Evolutionary conservation across 2,113 vertebrate genomes (phyloP).

Genomic region (Actenoides lindsayi): DNA sequence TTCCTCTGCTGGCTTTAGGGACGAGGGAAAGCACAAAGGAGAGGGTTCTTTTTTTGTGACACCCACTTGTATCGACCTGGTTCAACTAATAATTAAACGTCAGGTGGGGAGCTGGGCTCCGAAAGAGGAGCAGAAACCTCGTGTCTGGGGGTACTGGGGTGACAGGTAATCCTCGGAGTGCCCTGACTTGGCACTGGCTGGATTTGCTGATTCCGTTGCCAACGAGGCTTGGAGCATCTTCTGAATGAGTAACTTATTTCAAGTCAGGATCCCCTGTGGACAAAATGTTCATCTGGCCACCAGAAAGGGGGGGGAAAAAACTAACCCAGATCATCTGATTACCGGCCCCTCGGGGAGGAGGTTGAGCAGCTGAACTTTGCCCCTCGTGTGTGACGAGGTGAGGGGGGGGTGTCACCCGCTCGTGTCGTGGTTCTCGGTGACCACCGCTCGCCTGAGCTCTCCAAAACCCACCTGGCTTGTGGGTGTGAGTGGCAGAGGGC

Average conservation of each 20-base stretch:
- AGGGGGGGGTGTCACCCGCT: background rate
- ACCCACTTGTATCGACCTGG: rapidly evolving
- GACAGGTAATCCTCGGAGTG: background rate
- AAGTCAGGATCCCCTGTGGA: background rate
- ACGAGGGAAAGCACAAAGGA: background rate
- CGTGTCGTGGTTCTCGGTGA: rapidly evolving
- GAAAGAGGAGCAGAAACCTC: background rate
- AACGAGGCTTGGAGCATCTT: background rate
- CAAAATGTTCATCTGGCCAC: background rate
- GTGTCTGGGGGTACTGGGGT: background rate
- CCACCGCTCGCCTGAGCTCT: background rate
- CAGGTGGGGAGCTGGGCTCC: background rate
- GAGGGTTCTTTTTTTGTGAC: background rate
- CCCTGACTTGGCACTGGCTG: rapidly evolving
- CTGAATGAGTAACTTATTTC: background rate
- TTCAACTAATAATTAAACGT: background rate
- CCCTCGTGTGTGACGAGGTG: rapidly evolving
- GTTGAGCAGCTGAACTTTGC: background rate
- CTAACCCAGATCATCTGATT: too few relatives aligned
- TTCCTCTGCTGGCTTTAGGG: background rate
- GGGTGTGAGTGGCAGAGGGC: background rate
- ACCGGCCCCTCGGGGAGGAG: rapidly evolving
- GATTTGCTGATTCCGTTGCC: background rate
- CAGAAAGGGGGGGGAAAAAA: background rate
- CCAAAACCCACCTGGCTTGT: background rate